Base-by-base conservation (phyloP, 2,888 invertebrate species). In the Caenorhabditis virilis region DNA sequence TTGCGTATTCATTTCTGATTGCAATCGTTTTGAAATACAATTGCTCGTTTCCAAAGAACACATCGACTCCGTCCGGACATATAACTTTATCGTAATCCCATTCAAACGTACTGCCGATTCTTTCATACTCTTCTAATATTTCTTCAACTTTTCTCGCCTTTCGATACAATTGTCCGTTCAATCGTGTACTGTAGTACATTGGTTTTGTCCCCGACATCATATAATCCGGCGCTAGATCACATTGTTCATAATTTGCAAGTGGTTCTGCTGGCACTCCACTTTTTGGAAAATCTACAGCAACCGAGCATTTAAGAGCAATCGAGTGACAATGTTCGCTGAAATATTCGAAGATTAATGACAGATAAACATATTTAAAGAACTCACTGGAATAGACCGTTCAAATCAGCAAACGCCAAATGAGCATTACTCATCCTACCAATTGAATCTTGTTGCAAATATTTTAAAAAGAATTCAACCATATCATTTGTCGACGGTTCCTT, bases 201-300 rank as follows among this genome's bases (percentile, higher is more conserved):
- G 69, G 68, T 57, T 75, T 76, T 36, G 58, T 59, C 3, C 54
- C 49, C 25, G 73, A 53, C 18, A 60, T 46, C 74, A 78, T 77
- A 47, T 73, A 78, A 27, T 77, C 77, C 7, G 78, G 77, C 11
- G 58, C 53, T 4, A 52, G 36, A 18, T 69, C 65, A 48, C 68
- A 65, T 52, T 69, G 69, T 35, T 73, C 77, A 18, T 45, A 52
- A 9, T 41, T 46, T 11, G 65, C 46, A 9, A 78, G 47, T 6
- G 70, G 71, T 11, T 73, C 76, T 1, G 74, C 73, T 0, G 77
- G 78, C 13, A 69, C 73, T 1, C 84, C 84, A 7, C 81, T 82
- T 72, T 84, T 84, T 22, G 83, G 82, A 58, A 84, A 83, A 66
- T 84, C 84, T 4, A 84, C 79, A 4, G 78, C 79, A 1, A 78